Evolutionary conservation across 2,797 vertebrate species (phyloP).

Genomic region (Pachyuromys duprasi): DNA sequence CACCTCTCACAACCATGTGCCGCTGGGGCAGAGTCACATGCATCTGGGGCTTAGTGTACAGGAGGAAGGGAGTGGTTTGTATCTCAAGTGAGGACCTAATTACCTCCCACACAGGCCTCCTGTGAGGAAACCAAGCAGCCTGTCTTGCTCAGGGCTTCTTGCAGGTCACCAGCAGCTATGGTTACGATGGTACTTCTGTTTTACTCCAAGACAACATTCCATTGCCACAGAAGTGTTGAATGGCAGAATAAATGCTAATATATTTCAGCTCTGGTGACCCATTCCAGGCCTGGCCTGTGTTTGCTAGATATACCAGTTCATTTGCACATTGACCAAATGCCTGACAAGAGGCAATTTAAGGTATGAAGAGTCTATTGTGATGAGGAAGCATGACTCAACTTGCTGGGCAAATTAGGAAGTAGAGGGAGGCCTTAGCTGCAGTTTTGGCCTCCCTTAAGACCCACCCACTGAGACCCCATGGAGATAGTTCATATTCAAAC

Average conservation of each 20-base stretch:
- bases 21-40: neutral
- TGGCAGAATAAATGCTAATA: neutral
- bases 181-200: neutral
- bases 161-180: neutral
- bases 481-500: neutral
- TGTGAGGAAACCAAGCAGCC: neutral
- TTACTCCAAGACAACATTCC: neutral
- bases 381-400: neutral
- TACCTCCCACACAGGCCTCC: neutral
- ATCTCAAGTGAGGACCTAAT: neutral
- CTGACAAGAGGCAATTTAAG: neutral
- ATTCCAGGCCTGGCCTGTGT: neutral
- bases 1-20: neutral
- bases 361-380: neutral
- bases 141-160: neutral
- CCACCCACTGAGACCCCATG: neutral
- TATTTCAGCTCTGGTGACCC: neutral
- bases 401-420: neutral
- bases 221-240: neutral
- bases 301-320: neutral
- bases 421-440: neutral
- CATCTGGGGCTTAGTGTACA: neutral
- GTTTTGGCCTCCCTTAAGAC: neutral
- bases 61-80: neutral
- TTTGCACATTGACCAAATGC: neutral